Evolutionary conservation across 2,888 invertebrate genomes (phyloP).

Genomic region (Dasypogon diadema): DNA sequence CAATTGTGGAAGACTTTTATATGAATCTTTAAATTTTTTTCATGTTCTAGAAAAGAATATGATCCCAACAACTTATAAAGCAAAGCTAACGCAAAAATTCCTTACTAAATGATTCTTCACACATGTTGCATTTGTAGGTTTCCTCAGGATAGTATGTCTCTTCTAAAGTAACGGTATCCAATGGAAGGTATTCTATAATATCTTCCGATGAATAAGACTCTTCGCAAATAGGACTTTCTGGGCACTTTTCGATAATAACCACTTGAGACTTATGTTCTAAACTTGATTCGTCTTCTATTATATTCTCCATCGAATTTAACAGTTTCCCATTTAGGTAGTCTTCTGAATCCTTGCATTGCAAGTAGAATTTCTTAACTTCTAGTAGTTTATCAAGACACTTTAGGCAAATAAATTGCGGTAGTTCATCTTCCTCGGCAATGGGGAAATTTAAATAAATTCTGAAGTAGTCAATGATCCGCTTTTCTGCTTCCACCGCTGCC

Average conservation of each 20-base stretch:
- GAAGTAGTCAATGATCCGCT: conserved; percentile 13
- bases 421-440: conserved; percentile 12
- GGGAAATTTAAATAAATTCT: conserved; percentile 25
- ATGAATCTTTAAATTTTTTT: conserved; percentile 33
- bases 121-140: neutral
- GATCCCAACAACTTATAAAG: no score
- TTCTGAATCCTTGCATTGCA: conserved; percentile 35
- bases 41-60: conserved; percentile 15
- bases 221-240: neutral
- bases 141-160: neutral
- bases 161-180: neutral
- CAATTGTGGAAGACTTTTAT: neutral
- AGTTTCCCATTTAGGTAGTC: neutral
- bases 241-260: neutral
- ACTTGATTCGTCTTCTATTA: neutral
- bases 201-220: neutral
- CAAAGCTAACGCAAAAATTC: no score
- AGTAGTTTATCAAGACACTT: conserved; percentile 38
- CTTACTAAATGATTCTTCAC: conserved; percentile 37
- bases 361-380: conserved; percentile 29
- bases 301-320: neutral
- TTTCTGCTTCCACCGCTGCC: neutral
- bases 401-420: conserved; percentile 44
- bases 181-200: neutral
- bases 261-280: neutral